phyloP scores from a whole-genome alignment of 2,113 vertebrate species.

The Nettapus auritus region DNA sequence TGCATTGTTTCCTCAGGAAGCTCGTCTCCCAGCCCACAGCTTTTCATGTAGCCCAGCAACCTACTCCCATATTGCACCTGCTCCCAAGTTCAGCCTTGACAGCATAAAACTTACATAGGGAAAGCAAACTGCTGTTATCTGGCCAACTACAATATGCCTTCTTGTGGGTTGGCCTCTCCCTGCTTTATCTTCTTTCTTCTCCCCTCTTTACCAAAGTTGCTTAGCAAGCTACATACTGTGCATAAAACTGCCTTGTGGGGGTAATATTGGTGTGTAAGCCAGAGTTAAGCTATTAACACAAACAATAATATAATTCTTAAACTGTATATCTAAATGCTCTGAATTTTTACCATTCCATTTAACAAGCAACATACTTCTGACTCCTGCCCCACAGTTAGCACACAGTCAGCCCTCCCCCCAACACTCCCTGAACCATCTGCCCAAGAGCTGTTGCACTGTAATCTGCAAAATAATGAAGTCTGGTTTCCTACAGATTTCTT shows the following conservation, averaged over 20 bases:
- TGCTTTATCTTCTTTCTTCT: neutral
- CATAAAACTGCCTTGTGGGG: neutral
- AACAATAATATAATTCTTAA: slow-evolving; percentile 4
- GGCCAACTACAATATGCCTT: neutral
- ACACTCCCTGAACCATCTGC: neutral
- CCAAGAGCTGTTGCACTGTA: neutral
- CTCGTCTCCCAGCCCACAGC: neutral
- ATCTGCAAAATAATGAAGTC: slow-evolving; percentile 16
- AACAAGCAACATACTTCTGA: neutral
- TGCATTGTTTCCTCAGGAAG: neutral
- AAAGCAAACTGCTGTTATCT: neutral
- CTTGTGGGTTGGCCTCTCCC: neutral
- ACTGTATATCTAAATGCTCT: neutral
- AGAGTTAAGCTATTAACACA: slow-evolving; percentile 5
- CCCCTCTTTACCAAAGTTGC: neutral
- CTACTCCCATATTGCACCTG: neutral
- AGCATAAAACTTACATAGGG: neutral
- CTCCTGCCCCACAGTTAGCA: neutral
- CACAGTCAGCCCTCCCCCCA: neutral
- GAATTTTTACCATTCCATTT: neutral
- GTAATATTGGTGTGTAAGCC: neutral
- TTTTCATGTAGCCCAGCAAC: neutral
- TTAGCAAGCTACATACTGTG: neutral
- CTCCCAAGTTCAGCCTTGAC: neutral
- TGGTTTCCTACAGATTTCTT: slow-evolving; percentile 7